phyloP scores from a whole-genome alignment of 1,140 invertebrate species.

The Hydropsyche tenuis region DNA sequence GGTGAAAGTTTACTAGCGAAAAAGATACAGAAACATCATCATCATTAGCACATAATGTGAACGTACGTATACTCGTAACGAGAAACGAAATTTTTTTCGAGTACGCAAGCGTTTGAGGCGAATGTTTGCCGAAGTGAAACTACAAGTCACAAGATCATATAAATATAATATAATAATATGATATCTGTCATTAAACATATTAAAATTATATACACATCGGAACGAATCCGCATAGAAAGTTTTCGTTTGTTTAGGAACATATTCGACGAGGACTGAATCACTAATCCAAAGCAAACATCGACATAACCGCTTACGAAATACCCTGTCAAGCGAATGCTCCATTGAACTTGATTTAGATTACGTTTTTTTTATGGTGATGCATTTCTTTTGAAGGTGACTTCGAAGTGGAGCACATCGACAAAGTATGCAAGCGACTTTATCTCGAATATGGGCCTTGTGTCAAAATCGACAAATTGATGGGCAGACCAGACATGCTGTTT shows the following conservation, averaged over 20 bases:
- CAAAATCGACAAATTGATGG: conserved; percentile 76
- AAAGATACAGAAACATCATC: no score
- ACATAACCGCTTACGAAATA: not conserved
- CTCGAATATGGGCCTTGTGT: conserved; percentile 76
- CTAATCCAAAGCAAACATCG: not conserved
- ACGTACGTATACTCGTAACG: no score
- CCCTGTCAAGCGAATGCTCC: not conserved
- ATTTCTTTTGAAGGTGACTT: conserved; percentile 67
- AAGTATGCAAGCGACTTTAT: conserved; percentile 71
- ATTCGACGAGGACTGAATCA: no score
- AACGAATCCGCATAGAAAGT: not conserved
- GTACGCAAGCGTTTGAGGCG: no score
- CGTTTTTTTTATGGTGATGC: not conserved
- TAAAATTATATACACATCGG: not conserved
- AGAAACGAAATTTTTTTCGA: no score
- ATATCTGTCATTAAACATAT: not conserved
- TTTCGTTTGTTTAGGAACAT: not conserved
- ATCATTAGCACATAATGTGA: no score
- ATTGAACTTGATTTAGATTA: conserved; percentile 5
- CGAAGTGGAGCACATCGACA: conserved; percentile 76
- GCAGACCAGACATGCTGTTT: conserved; percentile 80
- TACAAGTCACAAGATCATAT: not conserved
- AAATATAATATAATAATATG: not conserved
- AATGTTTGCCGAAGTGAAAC: not conserved
- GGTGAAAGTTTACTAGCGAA: no score